Evolutionary conservation across 1,140 invertebrate genomes (phyloP), one percentile per base, ranked within the genome.

Genomic region (Tetragonula clypearis): DNA sequence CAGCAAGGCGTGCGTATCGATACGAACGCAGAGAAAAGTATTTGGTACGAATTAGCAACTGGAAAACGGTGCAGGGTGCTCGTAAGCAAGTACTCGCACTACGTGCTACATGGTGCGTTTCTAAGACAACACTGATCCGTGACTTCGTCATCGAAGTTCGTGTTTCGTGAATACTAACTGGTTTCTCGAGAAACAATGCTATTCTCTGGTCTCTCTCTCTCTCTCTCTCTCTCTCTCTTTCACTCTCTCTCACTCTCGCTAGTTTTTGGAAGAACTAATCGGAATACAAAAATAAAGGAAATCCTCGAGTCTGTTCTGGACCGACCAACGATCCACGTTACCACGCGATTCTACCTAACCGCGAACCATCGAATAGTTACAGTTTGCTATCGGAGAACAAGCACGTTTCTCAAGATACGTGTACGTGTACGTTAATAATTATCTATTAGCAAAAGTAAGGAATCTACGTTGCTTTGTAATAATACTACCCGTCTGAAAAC

Each of bases 61-160:
- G 84, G 74, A 73, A 30, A 56, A 77, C 53, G 53, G 72, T 84
- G 82, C 83, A 84, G 78, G 83, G 85, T 91, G 90, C 41, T 49
- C 85, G 66, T 53, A 87, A 90, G 87, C 85, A 73, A 74, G 82
- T 66, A 83, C 82, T 90, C 75, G 68, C 86, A 86, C 86, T 90
- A 90, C 76, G 62, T 71, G 65, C 85, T 88, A 90, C 75, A 85
- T 82, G 84, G 83, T 90, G 86, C 69, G 53, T 82, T 19, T 82
- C 55, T 89, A 87, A 90, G 79, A n/a, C 75, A 82, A 87, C 85
- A 30, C 80, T 58, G 83, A 73, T 82, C 58, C 62, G 21, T 73
- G 49, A 72, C 85, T 79, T 81, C 74, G 30, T 78, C n/a, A 65
- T 53, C 11, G 75, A 30, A 82, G 73, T 74, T 72, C 41, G 68